Evolutionary conservation across 2,888 invertebrate genomes (phyloP).

Genomic region (Drosophila neotestacea): DNA sequence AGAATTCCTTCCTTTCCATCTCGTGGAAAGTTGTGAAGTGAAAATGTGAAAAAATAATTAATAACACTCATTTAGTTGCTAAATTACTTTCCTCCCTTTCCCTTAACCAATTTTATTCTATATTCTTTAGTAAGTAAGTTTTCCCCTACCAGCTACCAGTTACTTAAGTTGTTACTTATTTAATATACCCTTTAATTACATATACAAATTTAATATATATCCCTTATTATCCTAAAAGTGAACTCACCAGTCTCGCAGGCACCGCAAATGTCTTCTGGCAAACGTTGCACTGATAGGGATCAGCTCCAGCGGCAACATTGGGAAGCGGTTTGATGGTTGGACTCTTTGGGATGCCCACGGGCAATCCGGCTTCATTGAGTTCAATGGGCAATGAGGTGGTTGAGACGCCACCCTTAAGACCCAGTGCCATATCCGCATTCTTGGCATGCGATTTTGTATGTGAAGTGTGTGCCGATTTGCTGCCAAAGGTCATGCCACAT

Average conservation of each 20-base stretch:
- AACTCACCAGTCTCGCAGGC: conserved; percentile 90
- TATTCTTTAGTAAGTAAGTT: no score
- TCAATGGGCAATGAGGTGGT: conserved; percentile 56
- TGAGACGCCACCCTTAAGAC: conserved; percentile 27
- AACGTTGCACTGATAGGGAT: conserved; percentile 95
- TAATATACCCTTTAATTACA: no score
- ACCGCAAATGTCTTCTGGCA: conserved; percentile 96
- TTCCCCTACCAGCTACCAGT: no score
- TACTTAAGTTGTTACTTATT: no score
- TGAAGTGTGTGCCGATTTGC: conserved; percentile 91
- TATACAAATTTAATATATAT: not conserved
- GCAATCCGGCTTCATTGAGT: conserved; percentile 66
- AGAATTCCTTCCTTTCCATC: no score
- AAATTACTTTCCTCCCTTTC: no score
- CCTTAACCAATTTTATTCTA: no score
- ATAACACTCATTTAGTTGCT: no score
- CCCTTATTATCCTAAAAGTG: not conserved
- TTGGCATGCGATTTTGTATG: conserved; percentile 89
- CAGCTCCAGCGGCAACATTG: conserved; percentile 85
- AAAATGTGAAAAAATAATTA: no score
- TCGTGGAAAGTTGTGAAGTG: no score
- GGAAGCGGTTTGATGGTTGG: conserved; percentile 82
- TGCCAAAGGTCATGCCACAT: conserved; percentile 91
- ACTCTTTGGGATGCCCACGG: conserved; percentile 82
- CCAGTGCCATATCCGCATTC: conserved; percentile 65